Evolutionary conservation across 2,888 invertebrate genomes (phyloP), one percentile per base, ranked within the genome.

Genomic region (Acleris cristana): DNA sequence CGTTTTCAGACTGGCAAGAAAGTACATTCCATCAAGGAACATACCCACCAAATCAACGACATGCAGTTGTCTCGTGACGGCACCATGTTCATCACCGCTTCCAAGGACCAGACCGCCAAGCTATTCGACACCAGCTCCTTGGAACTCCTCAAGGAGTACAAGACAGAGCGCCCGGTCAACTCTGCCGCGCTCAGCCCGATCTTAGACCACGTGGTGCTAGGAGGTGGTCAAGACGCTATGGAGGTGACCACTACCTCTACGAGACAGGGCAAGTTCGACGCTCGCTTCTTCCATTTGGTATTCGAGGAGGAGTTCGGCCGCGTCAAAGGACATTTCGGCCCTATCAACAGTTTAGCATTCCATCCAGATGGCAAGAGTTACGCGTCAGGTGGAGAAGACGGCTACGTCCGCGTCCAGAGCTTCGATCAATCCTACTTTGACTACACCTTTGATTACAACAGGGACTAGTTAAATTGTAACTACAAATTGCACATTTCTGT

Each of bases 221-320:
- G 99, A 69, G 99, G 99, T 87, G 99, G 99, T 78, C 99, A 99
- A 93, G 99, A 99, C 88, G 99, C 99, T 66, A 99, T 99, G 98
- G 98, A 98, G 82, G 99, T 99, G 69, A 99, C 99, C 54, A 98
- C 98, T 2, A 99, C 99, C 0, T 97, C 98, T 0, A 95, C 98
- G 0, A 95, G 98, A 76, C 96, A 97, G 70, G 99, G 99, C 62
- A 99, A 99, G 93, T 99, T 99, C 85, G 99, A 99, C 86, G 98
- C 96, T 88, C 88, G 96, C 54, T 98, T 99, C 93, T 99, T 97
- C 94, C 98, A 99, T 87, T 92, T 98, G 78, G 96, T 99, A 26
- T 99, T 98, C 87, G 99, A 99, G 90, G 98, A 99, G 83, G 99
- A 99, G 85, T 99, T 99, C 89, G 99, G 97, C 0, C 94, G 98